phyloP scores from a whole-genome alignment of 2,797 vertebrate genomes.

The Dermochelys coriacea region DNA sequence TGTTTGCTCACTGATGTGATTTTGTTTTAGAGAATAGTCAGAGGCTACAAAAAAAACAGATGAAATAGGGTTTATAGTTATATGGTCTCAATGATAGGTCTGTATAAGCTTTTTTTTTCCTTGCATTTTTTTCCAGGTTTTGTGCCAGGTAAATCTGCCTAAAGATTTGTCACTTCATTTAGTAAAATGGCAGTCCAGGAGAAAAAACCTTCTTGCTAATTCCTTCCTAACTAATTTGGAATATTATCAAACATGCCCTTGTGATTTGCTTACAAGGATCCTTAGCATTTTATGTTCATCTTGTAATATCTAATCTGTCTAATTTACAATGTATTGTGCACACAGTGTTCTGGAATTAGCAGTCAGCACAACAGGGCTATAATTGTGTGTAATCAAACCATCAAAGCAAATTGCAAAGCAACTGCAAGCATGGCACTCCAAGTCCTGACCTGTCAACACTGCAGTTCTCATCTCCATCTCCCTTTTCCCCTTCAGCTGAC shows the following conservation, averaged over 20 bases:
- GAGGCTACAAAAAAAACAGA: background rate
- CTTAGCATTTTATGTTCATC: background rate
- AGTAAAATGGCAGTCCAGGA: background rate
- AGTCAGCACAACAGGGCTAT: background rate
- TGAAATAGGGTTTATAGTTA: background rate
- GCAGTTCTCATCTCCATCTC: background rate
- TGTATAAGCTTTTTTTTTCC: background rate
- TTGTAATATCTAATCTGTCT: conserved; percentile 3
- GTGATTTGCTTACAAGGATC: background rate
- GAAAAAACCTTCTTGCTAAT: background rate
- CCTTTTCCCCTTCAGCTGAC: background rate
- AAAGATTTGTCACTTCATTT: background rate
- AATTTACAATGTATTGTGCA: background rate
- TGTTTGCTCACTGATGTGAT: background rate
- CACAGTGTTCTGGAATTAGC: conserved; percentile 10
- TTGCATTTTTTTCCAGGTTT: background rate
- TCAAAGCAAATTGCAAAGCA: conserved; percentile 15
- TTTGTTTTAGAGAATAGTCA: background rate
- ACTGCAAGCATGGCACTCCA: background rate
- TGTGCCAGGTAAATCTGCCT: background rate
- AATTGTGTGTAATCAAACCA: conserved; percentile 1
- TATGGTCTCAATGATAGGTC: background rate
- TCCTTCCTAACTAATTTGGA: background rate
- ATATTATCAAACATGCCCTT: background rate
- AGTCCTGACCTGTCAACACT: background rate